These are phyloP conservation scores for Phorcus lineatus DNA, from an alignment of 2,888 invertebrate species.

Conservation along the genomic window DNA sequence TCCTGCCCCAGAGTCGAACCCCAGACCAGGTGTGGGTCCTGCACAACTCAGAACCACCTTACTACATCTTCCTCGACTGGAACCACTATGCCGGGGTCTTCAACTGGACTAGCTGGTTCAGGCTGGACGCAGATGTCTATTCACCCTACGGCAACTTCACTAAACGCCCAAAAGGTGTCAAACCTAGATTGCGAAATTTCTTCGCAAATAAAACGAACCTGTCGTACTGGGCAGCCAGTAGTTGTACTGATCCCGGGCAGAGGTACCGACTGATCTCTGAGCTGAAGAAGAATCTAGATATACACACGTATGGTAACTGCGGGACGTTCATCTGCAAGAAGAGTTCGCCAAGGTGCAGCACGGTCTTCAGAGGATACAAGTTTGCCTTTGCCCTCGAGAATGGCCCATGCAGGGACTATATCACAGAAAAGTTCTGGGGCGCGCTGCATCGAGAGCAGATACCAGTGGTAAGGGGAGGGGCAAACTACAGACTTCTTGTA, in stretches of 20 bases:
- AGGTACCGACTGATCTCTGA: constrained; percentile 23
- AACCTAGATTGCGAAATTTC: neutral
- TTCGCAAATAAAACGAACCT: neutral
- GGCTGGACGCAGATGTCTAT: constrained; percentile 29
- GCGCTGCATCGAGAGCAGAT: constrained; percentile 33
- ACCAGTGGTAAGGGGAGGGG: constrained; percentile 43
- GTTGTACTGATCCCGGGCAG: constrained; percentile 24
- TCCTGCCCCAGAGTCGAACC: neutral
- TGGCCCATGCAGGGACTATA: constrained; percentile 43
- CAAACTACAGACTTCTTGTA: constrained; percentile 31
- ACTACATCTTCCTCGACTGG: constrained; percentile 25
- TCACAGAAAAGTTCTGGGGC: constrained; percentile 43
- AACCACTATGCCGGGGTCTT: constrained; percentile 20
- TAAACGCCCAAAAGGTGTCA: neutral
- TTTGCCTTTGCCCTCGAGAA: constrained; percentile 47
- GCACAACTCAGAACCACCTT: constrained; percentile 34
- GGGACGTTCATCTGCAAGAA: constrained; percentile 4
- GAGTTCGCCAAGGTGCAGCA: constrained; percentile 1
- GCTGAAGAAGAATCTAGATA: constrained; percentile 23
- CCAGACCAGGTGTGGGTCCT: constrained; percentile 33
- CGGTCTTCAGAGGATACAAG: constrained; percentile 29
- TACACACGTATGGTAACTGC: constrained; percentile 35
- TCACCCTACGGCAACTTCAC: constrained; percentile 29
- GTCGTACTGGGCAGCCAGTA: constrained; percentile 19
- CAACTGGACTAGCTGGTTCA: constrained; percentile 36